Percentiles rank a stretch among this genome's conserved stretches.
Conservation (phyloP, 2,113 vertebrate species). For the Tachuris rubrigastra region DNA sequence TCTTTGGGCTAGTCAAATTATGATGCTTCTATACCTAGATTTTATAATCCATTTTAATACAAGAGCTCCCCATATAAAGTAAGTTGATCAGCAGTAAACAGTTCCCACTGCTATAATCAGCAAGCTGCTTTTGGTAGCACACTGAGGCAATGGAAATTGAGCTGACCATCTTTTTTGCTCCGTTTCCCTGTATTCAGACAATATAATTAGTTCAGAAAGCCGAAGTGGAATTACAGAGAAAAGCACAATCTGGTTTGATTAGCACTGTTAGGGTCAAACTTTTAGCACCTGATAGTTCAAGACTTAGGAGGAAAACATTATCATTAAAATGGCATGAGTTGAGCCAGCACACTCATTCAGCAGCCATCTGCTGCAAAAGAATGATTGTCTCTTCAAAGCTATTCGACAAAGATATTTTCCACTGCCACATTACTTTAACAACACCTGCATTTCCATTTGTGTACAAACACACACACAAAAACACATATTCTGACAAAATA, state of each 20-base stretch:
- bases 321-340: not conserved
- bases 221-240: not conserved
- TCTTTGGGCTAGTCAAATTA: not conserved
- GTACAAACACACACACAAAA: not conserved
- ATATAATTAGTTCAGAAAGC: not conserved
- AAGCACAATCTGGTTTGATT: not conserved
- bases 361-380: conserved; percentile 5
- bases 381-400: not conserved
- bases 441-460: not conserved
- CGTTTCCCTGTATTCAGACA: not conserved
- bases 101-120: not conserved
- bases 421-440: not conserved
- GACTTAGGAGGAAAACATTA: not conserved
- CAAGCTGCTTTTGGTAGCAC: not conserved
- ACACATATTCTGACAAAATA: not conserved
- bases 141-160: not conserved
- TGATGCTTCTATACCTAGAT: not conserved
- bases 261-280: not conserved
- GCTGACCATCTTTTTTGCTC: not conserved
- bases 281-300: not conserved
- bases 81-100: not conserved
- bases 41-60: not conserved
- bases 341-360: not conserved
- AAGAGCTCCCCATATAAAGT: not conserved
- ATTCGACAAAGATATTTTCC: not conserved